Base-by-base conservation (phyloP, 1,140 invertebrate species). In the Thaumetopoea pityocampa region DNA sequence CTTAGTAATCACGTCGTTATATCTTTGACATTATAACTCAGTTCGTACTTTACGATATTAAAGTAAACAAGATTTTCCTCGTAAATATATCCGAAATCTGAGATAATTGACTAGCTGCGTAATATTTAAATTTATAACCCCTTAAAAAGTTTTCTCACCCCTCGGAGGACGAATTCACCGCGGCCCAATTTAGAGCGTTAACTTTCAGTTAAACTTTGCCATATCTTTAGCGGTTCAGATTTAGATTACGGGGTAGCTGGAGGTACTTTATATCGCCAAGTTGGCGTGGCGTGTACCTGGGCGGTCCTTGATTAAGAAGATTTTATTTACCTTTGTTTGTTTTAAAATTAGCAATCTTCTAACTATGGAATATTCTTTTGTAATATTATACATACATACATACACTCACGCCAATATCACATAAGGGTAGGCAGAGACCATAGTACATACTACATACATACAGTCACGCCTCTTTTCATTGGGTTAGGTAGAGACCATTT, bases 101-200 rank as follows among this genome's bases (percentile, higher is more conserved):
- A 45, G 29, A 36, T 62, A 67, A 64, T 74, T 69, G 65, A 69
- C 58, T 60, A 63, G 32, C 42, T 63, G 56, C 56, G 61, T 62
- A 69, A 71, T 68, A 66, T 56, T 71, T 66, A 67, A 66, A 73
- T 66, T 72, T 68, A 67, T 54, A 67, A 55, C 69, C 67, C 69
- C 67, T 64, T 67, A 67, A 59, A 76, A 58, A 69, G 45, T 62
- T 62, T 56, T 38, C n/a, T n/a, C n/a, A 30, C 51, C 66, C 58
- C 47, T 34, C 38, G 24, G 61, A 52, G 54, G 48, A 38, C 27
- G 37, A 28, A 23, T 46, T 41, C 35, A 49, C 51, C 54, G 34
- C 55, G 46, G 49, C 47, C 53, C 52, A 67, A 67, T 63, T 66
- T 66, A 62, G 67, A 61, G 56, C 63, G 60, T 40, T 60, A 65